Conservation (phyloP, 1,140 invertebrate species). For the Ectropis grisescens region DNA sequence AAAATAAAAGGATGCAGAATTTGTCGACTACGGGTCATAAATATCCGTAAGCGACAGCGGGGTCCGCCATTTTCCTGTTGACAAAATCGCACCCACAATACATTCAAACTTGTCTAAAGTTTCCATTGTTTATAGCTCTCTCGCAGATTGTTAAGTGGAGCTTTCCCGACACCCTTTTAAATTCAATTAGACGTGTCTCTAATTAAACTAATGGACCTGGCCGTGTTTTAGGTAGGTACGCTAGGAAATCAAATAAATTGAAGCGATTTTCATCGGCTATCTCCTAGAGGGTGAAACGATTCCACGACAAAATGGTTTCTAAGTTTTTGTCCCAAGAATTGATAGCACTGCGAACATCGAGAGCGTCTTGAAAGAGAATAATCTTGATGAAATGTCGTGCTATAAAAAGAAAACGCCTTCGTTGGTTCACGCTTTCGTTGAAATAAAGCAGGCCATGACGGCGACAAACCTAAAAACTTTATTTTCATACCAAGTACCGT, state of each 20-base stretch:
- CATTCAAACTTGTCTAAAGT: slow-evolving; percentile 55
- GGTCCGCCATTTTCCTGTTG: slow-evolving; percentile 63
- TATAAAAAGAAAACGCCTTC: slow-evolving; percentile 33
- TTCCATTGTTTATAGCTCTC: slow-evolving; percentile 42
- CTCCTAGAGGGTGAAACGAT: too few species aligned
- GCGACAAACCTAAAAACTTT: slow-evolving; percentile 29
- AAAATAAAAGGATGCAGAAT: slow-evolving; percentile 58
- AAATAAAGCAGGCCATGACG: slow-evolving; percentile 30
- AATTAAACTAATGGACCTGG: slow-evolving; percentile 10
- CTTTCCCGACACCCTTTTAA: slow-evolving; percentile 21
- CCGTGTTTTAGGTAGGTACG: too few species aligned
- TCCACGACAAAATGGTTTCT: slow-evolving; percentile 6
- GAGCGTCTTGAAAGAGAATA: slow-evolving; percentile 38
- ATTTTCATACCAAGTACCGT: slow-evolving; percentile 20
- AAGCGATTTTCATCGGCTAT: too few species aligned
- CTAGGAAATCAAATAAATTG: too few species aligned
- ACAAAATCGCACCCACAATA: slow-evolving; percentile 54
- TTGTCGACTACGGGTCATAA: slow-evolving; percentile 56
- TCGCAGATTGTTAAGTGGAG: slow-evolving; percentile 26
- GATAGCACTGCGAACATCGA: slow-evolving; percentile 22
- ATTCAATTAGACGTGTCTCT: slow-evolving; percentile 23
- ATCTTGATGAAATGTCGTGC: slow-evolving; percentile 48
- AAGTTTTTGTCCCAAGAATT: slow-evolving; percentile 18
- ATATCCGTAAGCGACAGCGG: slow-evolving; percentile 49
- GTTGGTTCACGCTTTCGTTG: slow-evolving; percentile 20